These are phyloP conservation scores for Pyrochroa serraticornis DNA, from an alignment of 2,888 invertebrate genomes.

Conservation along the genomic window DNA sequence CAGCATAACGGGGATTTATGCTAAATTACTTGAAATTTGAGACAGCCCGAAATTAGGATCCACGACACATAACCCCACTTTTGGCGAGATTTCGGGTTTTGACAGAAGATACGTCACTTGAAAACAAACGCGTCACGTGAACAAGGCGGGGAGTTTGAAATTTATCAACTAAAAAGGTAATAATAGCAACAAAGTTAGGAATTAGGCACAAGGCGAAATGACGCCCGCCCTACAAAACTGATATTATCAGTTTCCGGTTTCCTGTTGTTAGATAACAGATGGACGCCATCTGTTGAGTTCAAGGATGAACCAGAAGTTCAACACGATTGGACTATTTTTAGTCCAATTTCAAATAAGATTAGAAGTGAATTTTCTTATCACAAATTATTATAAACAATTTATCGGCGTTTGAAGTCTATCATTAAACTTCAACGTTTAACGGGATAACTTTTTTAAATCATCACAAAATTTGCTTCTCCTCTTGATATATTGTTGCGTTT, in stretches of 20 bases:
- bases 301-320: conserved; percentile 15
- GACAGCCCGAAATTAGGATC: conserved; percentile 3
- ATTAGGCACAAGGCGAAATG: neutral
- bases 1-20: conserved; percentile 66
- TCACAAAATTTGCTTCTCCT: too few species aligned
- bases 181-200: conserved; percentile 10
- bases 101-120: conserved; percentile 4
- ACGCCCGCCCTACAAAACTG: neutral
- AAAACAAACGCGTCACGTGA: conserved; percentile 17
- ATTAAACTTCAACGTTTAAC: neutral
- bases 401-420: neutral
- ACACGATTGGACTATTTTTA: too few species aligned
- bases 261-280: conserved; percentile 19
- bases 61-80: conserved; percentile 24
- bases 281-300: conserved; percentile 28
- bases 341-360: conserved; percentile 1
- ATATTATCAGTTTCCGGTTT: conserved; percentile 6
- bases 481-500: too few species aligned
- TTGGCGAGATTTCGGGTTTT: conserved; percentile 6
- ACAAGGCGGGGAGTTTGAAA: neutral
- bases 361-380: neutral
- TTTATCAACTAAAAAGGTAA: neutral
- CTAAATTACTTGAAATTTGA: conserved; percentile 6
- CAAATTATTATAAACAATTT: neutral
- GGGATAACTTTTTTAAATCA: too few species aligned